Base-by-base conservation (phyloP, 2,797 vertebrate species). In the Scolopax rusticola region DNA sequence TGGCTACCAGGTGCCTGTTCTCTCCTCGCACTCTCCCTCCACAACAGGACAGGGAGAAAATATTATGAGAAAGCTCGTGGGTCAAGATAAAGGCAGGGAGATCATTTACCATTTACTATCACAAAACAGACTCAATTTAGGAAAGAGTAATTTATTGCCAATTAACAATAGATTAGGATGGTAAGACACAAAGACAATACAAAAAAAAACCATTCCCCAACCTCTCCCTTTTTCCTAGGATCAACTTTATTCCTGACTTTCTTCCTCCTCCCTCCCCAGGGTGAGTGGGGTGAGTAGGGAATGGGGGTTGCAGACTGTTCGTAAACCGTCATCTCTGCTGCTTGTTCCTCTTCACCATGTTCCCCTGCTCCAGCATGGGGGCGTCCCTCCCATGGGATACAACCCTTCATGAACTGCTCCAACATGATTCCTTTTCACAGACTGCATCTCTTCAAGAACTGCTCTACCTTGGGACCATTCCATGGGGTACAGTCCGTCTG, bases 131-230 rank as follows among this genome's bases (percentile, higher is more conserved):
- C 47, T 69, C 2, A 3, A 38, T 32, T 61, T 50, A 14, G 18
- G 27, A 30, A 87, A 76, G n/a, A 70, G 33, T 50, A 65, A 71
- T 89, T 95, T 93, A 93, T 69, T 96, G 50, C 27, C 14, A 47
- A 18, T 61, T 87, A 50, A 54, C 85, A 89, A 33, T 19, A 89
- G 13, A 64, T 38, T 45, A 57, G 28, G 25, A 70, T 81, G 32
- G 8, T 51, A 68, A 84, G 60, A 87, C 91, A 60, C 32, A 91
- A 79, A 82, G 14, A 33, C 5, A 27, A 76, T 90, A 64, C 21
- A 48, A 60, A 70, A 91, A 91, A 9, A 8, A 25, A 36, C 14
- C 13, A 82, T 68, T 9, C 10, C 8, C 8, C 17, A 9, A 19
- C 5, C 1, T 3, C 8, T 45, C 6, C 21, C 4, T 54, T 88